Conservation (phyloP, 2,113 vertebrate species). For the Syrrhaptes paradoxus region DNA sequence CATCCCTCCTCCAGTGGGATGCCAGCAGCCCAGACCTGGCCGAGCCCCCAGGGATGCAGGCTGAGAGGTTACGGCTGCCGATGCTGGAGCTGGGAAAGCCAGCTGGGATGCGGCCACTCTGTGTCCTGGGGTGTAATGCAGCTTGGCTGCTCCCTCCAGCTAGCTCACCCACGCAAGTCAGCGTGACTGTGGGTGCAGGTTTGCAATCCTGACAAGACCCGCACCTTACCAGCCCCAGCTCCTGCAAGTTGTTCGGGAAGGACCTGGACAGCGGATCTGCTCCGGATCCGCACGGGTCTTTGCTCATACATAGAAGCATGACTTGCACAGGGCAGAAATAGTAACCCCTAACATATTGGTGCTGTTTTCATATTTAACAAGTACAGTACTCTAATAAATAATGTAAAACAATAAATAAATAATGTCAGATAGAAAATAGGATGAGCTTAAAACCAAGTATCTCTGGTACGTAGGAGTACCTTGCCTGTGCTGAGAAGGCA, state of each 20-base stretch:
- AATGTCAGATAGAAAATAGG: constrained; percentile 9
- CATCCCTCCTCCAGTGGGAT: background rate
- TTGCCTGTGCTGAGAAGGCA: background rate
- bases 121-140: accelerated
- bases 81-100: background rate
- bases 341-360: background rate
- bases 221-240: background rate
- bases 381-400: constrained; percentile 20
- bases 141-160: background rate
- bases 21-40: background rate
- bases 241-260: background rate
- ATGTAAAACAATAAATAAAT: constrained; percentile 55
- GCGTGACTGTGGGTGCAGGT: background rate
- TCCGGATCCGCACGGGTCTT: background rate
- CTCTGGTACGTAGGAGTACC: background rate
- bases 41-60: background rate
- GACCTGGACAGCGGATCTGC: background rate
- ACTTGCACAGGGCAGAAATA: background rate
- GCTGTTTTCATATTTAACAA: constrained; percentile 47
- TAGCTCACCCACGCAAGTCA: background rate
- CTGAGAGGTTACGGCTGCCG: accelerated
- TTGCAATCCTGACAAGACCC: background rate
- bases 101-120: accelerated
- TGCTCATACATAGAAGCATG: background rate
- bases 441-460: constrained; percentile 20